Percentiles rank a stretch among this genome's conserved stretches.
These are phyloP conservation scores for Mobula hypostoma DNA, from an alignment of 2,113 vertebrate species.

Conservation along the genomic window DNA sequence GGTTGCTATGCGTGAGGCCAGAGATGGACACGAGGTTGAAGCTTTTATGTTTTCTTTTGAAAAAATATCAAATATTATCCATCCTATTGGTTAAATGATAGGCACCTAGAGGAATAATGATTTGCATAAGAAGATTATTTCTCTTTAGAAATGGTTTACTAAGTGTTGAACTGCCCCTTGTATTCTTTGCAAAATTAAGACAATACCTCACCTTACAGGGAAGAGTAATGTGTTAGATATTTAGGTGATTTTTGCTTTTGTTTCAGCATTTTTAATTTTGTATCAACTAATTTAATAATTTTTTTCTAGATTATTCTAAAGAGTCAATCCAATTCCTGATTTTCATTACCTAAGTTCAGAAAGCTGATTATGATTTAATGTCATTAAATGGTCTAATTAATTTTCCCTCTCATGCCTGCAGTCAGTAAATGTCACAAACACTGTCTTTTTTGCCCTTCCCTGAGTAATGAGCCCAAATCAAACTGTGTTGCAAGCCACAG, in stretches of 20 bases:
- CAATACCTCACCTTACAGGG: not conserved
- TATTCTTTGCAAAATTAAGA: not conserved
- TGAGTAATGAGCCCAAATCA: slow-evolving; percentile 28
- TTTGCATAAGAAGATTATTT: not conserved
- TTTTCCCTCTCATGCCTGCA: slow-evolving; percentile 4
- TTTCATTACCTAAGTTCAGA: slow-evolving; percentile 10
- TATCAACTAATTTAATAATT: not conserved
- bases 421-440: slow-evolving; percentile 26
- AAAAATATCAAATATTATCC: not conserved
- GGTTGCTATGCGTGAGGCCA: not conserved
- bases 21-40: not conserved
- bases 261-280: not conserved
- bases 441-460: slow-evolving; percentile 17
- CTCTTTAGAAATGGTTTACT: not conserved
- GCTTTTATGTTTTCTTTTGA: not conserved
- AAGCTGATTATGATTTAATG: slow-evolving; percentile 30
- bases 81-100: not conserved
- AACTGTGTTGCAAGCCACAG: slow-evolving; percentile 21
- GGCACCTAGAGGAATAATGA: not conserved
- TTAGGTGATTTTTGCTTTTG: not conserved
- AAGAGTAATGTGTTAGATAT: not conserved
- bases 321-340: not conserved
- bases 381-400: slow-evolving; percentile 13
- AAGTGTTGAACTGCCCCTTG: not conserved
- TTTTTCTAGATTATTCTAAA: not conserved